These are phyloP conservation scores for Gisinianus flammeolus DNA, from an alignment of 2,888 invertebrate species.

Conservation along the genomic window DNA sequence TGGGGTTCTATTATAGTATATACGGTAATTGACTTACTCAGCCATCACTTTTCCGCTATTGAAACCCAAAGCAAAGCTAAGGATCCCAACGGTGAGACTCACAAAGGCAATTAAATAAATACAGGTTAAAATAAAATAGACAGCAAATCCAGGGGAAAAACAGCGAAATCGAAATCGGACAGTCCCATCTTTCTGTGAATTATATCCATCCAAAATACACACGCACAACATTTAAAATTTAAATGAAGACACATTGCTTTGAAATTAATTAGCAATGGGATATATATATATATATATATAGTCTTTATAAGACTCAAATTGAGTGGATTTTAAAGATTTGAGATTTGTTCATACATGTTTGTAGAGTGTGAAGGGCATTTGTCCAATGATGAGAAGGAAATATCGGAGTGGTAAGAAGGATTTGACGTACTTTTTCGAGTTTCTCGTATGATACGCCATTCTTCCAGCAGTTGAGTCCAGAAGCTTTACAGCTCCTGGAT, in stretches of 20 bases:
- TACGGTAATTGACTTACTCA: not conserved
- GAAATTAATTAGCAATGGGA: not conserved
- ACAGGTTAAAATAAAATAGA: not conserved
- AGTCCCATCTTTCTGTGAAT: conserved; percentile 20
- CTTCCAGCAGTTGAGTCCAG: no score
- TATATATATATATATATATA: not conserved
- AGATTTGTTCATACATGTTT: not conserved
- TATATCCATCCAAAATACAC: no score
- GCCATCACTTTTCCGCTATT: not conserved
- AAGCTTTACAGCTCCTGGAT: no score
- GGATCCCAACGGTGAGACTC: not conserved
- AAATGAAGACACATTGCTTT: not conserved
- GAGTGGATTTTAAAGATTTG: no score
- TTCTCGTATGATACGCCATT: conserved; percentile 26
- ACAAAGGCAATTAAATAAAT: not conserved
- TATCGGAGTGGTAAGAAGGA: conserved; percentile 12
- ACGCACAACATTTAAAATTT: no score
- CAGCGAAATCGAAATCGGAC: conserved; percentile 21
- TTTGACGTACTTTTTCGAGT: conserved; percentile 26
- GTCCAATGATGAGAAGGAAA: conserved; percentile 12
- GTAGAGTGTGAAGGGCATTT: conserved; percentile 19
- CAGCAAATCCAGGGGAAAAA: not conserved
- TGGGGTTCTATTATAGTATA: no score
- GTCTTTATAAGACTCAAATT: no score
- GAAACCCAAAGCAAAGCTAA: conserved; percentile 29